Conservation (phyloP, 2,113 vertebrate species). For the Clinocottus analis region DNA sequence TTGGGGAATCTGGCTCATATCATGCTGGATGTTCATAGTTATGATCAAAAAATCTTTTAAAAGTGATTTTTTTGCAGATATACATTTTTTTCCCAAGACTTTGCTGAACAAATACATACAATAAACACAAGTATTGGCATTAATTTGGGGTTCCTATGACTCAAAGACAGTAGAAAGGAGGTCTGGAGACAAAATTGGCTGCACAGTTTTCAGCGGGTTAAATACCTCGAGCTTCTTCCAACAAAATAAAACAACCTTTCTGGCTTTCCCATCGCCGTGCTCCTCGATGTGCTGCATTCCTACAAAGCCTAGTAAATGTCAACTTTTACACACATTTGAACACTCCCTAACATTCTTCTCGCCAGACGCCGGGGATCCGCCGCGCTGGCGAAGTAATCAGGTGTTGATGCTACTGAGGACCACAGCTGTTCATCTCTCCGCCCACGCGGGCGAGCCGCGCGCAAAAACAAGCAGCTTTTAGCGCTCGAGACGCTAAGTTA, state of each 20-base stretch:
- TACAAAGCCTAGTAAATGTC: slow-evolving; percentile 63
- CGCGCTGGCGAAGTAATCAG: slow-evolving; percentile 65
- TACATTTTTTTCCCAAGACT: too few species aligned
- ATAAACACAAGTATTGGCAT: too few species aligned
- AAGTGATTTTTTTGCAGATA: too few species aligned
- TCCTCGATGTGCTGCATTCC: slow-evolving; percentile 65
- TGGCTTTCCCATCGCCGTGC: slow-evolving; percentile 52
- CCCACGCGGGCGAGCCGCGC: slow-evolving; percentile 28
- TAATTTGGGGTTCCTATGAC: too few species aligned
- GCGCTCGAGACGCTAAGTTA: slow-evolving; percentile 26
- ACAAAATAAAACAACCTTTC: slow-evolving; percentile 30
- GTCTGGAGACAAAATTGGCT: too few species aligned
- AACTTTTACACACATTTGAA: slow-evolving; percentile 62
- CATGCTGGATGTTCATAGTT: too few species aligned
- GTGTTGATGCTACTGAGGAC: slow-evolving; percentile 65
- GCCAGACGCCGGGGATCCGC: slow-evolving; percentile 58
- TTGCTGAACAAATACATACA: too few species aligned
- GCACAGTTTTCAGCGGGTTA: too few species aligned
- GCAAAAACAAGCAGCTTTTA: slow-evolving; percentile 36
- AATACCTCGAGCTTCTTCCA: slow-evolving; percentile 28
- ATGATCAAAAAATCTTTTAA: too few species aligned
- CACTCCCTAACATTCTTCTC: slow-evolving; percentile 73
- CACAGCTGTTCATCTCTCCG: slow-evolving; percentile 46
- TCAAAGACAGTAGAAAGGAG: too few species aligned
- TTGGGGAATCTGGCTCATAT: too few species aligned